Conservation (phyloP, 1,140 invertebrate species). For the Eufriesea mexicana region DNA sequence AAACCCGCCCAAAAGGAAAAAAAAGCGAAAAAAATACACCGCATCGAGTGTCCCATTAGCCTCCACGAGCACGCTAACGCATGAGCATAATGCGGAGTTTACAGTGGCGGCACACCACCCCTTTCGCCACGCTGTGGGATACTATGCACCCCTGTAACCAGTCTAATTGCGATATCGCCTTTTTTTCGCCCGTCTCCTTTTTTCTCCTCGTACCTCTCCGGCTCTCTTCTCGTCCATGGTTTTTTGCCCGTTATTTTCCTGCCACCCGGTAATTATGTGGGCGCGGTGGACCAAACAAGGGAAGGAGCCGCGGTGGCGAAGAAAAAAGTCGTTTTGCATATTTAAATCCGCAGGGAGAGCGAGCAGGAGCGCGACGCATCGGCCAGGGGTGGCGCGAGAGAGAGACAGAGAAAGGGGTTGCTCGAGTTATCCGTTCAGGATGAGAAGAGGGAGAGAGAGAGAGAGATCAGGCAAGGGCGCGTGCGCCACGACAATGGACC, state of each 20-base stretch:
- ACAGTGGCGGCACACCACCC: slow-evolving; percentile 60
- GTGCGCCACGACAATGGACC: slow-evolving; percentile 73
- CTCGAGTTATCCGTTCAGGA: slow-evolving; percentile 1
- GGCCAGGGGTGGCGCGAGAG: background rate
- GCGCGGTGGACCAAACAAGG: slow-evolving; percentile 79
- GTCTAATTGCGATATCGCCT: slow-evolving; percentile 78
- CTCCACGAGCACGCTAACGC: slow-evolving; percentile 8
- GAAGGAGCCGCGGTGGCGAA: slow-evolving; percentile 70
- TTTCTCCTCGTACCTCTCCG: slow-evolving; percentile 25
- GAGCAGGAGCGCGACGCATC: slow-evolving; percentile 10
- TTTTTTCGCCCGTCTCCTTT: slow-evolving; percentile 68
- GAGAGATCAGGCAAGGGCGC: slow-evolving; percentile 66
- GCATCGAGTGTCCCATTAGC: slow-evolving; percentile 20
- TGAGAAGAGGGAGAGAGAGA: background rate
- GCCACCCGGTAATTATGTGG: slow-evolving; percentile 79
- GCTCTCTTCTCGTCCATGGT: slow-evolving; percentile 37
- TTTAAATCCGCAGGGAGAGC: slow-evolving; percentile 72
- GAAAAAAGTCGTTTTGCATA: slow-evolving; percentile 79
- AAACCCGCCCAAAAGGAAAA: background rate
- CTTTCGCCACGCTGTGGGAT: slow-evolving; percentile 62
- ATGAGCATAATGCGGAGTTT: slow-evolving; percentile 58
- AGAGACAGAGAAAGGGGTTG: slow-evolving; percentile 24
- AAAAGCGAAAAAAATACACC: background rate
- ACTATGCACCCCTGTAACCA: slow-evolving; percentile 51
- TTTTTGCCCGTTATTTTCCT: slow-evolving; percentile 74